Evolutionary conservation across 2,113 vertebrate genomes (phyloP).

Genomic region (Alces alces): DNA sequence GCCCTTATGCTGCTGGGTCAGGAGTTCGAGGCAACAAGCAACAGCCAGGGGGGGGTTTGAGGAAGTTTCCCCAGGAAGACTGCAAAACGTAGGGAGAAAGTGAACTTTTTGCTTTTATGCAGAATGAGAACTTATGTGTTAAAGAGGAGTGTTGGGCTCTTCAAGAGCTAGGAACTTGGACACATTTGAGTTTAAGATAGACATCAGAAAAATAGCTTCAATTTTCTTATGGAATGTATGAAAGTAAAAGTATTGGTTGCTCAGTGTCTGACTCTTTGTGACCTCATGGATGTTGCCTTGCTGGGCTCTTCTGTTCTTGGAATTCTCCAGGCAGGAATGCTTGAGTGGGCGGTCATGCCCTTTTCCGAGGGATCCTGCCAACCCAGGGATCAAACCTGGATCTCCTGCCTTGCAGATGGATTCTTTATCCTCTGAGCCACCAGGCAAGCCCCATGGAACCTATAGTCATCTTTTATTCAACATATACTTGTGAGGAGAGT

Average conservation of each 20-base stretch:
- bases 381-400: neutral
- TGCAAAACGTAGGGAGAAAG: neutral
- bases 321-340: neutral
- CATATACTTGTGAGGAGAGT: neutral
- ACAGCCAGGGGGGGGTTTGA: neutral
- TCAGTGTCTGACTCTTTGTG: neutral
- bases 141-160: neutral
- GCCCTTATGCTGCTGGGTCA: neutral
- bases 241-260: neutral
- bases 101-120: neutral
- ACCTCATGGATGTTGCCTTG: neutral
- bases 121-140: neutral
- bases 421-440: neutral
- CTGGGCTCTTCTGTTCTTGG: neutral
- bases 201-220: neutral
- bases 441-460: neutral
- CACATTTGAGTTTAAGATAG: neutral
- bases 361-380: neutral
- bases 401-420: neutral
- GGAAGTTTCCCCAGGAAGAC: neutral
- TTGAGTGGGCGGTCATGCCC: neutral
- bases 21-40: neutral
- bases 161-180: neutral
- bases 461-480: neutral
- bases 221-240: neutral